These are phyloP conservation scores for Microcebus jonahi DNA, from an alignment of 2,113 vertebrate genomes.

Conservation along the genomic window DNA sequence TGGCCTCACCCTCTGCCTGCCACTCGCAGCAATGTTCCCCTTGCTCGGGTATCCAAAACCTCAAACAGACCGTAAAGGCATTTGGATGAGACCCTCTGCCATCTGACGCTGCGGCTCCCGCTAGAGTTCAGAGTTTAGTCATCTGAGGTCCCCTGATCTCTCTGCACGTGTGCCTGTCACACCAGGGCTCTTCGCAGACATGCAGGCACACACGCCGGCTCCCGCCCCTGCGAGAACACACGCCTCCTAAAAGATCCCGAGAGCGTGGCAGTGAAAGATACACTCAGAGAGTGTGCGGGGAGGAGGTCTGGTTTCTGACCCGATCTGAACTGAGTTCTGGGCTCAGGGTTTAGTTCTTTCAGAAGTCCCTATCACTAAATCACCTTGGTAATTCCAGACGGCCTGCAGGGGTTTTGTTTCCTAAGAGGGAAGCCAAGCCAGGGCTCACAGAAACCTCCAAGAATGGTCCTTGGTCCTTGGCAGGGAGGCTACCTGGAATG, in stretches of 20 bases:
- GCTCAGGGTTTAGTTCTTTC: slow-evolving; percentile 36
- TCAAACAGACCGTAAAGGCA: not conserved
- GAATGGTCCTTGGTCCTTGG: fast-evolving
- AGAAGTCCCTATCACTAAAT: slow-evolving; percentile 70
- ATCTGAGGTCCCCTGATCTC: not conserved
- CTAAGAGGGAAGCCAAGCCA: slow-evolving; percentile 66
- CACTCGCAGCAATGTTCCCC: not conserved
- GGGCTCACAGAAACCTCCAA: slow-evolving; percentile 58
- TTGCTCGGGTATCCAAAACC: not conserved
- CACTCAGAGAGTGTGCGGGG: not conserved
- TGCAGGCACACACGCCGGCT: too few species aligned
- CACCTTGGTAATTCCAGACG: slow-evolving; percentile 77
- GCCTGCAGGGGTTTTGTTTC: slow-evolving; percentile 56
- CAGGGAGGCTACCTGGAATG: fast-evolving
- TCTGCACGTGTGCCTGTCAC: not conserved
- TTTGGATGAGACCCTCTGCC: not conserved
- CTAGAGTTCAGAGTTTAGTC: slow-evolving; percentile 9
- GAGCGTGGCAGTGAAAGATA: not conserved
- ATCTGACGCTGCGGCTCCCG: not conserved
- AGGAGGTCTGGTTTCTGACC: slow-evolving; percentile 70
- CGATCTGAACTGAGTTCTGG: slow-evolving; percentile 42
- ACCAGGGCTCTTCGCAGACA: fast-evolving
- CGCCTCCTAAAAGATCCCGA: not conserved
- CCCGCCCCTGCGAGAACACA: not conserved
- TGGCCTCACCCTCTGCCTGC: not conserved